A percentile compares a stretch with the other conserved stretches of the same genome.
Evolutionary conservation across 2,888 invertebrate genomes (phyloP).

Genomic region (Deilephila porcellus): DNA sequence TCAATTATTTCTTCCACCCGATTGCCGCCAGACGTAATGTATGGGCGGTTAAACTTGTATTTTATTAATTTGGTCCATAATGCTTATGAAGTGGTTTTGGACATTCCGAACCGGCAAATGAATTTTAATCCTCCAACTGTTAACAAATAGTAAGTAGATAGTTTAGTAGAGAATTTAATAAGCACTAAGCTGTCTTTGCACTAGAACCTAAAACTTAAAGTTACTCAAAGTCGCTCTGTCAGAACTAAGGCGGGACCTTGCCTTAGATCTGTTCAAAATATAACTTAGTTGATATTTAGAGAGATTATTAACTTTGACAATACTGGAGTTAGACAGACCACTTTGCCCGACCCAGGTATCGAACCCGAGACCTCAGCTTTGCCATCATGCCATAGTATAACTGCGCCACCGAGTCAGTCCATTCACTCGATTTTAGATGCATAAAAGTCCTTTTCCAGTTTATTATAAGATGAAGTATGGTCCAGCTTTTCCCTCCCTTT

Average conservation of each 20-base stretch:
- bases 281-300: slow-evolving; percentile 29
- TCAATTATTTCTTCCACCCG: background rate
- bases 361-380: too few species aligned
- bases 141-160: slow-evolving; percentile 36
- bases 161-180: slow-evolving; percentile 50
- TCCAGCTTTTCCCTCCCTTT: slow-evolving; percentile 41
- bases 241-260: slow-evolving; percentile 42
- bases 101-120: slow-evolving; percentile 28
- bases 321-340: background rate
- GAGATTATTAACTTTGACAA: slow-evolving; percentile 32
- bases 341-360: too few species aligned
- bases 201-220: slow-evolving; percentile 48
- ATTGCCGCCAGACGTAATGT: background rate
- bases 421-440: too few species aligned
- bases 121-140: slow-evolving; percentile 36
- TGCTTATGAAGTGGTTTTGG: slow-evolving; percentile 25
- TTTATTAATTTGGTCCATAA: slow-evolving; percentile 20
- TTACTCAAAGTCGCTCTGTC: slow-evolving; percentile 43
- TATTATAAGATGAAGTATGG: background rate
- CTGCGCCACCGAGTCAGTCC: too few species aligned
- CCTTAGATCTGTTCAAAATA: slow-evolving; percentile 38
- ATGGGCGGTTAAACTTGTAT: background rate
- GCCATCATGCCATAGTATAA: too few species aligned
- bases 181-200: slow-evolving; percentile 51
- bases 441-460: background rate